Evolutionary conservation across 2,113 vertebrate species (phyloP), one percentile per base, ranked within the genome.

Genomic region (Eurypyga helias): DNA sequence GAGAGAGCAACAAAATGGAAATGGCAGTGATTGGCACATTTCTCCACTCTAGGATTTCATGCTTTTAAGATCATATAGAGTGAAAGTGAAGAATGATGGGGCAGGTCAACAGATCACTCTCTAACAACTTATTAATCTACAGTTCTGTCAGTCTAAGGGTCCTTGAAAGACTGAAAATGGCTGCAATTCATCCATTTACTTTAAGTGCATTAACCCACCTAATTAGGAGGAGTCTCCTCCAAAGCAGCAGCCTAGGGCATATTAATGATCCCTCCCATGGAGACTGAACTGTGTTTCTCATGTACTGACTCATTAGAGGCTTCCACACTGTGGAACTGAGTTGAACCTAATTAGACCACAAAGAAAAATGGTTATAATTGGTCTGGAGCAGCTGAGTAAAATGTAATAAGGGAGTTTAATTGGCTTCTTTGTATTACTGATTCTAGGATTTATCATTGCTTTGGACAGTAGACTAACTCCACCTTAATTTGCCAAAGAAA

Each of bases 321-420:
- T 87, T 75, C 94, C 76, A 69, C 60, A 26, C 67, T 9, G n/a
- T 51, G 71, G 72, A 94, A 65, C 64, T 89, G 70, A 87, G 58
- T 75, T 84, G 33, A 95, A 87, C 85, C 78, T 97, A 93, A 97
- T 98, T 95, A 96, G 70, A 76, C 52, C 90, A 93, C 87, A 72
- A 96, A 95, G 89, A 97, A 96, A 95, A 92, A 90, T 54, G 55
- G 36, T 65, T 97, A 36, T 96, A 97, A 97, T 95, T 96, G 96
- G 60, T 93, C 77, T 58, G 80, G 70, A 91, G 70, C 91, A 96
- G 58, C 67, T 91, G 75, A 83, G 85, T 83, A 62, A 89, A 89
- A 93, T 2, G 24, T 75, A 93, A 92, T 78, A 83, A 87, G 34
- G 65, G 51, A 57, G 29, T 89, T 96, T 92, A 97, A 96, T 94